These are phyloP conservation scores for Meloidogyne chitwoodi DNA, from an alignment of 1,140 invertebrate species.

Conservation along the genomic window DNA sequence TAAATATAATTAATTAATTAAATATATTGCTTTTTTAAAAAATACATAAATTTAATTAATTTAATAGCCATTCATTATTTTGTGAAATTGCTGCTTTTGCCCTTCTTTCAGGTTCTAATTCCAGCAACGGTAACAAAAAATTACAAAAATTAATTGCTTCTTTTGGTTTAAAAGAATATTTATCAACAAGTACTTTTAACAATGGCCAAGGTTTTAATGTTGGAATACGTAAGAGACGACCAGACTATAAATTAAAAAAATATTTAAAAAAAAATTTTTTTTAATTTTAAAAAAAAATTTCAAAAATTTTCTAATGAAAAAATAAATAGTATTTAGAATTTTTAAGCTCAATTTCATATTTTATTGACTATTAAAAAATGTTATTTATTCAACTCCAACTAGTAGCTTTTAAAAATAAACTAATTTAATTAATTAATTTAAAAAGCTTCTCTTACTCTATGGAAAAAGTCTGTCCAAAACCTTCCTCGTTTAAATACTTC, in stretches of 20 bases:
- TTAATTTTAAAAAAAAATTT: neutral
- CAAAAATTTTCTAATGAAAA: too few species aligned
- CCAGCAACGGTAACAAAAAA: slow-evolving; percentile 89
- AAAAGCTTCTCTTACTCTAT: slow-evolving; percentile 81
- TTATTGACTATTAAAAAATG: too few species aligned
- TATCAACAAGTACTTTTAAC: slow-evolving; percentile 84
- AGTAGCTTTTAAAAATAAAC: too few species aligned
- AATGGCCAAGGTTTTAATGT: slow-evolving; percentile 87
- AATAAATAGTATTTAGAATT: too few species aligned
- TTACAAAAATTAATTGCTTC: slow-evolving; percentile 83
- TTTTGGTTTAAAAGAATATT: slow-evolving; percentile 82
- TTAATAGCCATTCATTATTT: slow-evolving; percentile 79
- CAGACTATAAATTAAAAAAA: slow-evolving; percentile 60
- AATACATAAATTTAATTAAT: neutral
- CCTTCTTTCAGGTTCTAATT: slow-evolving; percentile 81
- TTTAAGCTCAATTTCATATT: slow-evolving; percentile 59
- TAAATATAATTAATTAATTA: too few species aligned
- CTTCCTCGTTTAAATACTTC: slow-evolving; percentile 82
- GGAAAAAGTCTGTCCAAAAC: slow-evolving; percentile 87
- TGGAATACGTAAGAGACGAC: slow-evolving; percentile 81
- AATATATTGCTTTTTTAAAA: neutral
- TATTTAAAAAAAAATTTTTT: neutral
- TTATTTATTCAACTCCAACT: too few species aligned
- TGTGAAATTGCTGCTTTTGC: slow-evolving; percentile 88
- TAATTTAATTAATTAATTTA: slow-evolving; percentile 61